These are phyloP conservation scores for Arbacia lixula DNA, from an alignment of 53 echinoderm and acorn worm species.

Conservation along the genomic window DNA sequence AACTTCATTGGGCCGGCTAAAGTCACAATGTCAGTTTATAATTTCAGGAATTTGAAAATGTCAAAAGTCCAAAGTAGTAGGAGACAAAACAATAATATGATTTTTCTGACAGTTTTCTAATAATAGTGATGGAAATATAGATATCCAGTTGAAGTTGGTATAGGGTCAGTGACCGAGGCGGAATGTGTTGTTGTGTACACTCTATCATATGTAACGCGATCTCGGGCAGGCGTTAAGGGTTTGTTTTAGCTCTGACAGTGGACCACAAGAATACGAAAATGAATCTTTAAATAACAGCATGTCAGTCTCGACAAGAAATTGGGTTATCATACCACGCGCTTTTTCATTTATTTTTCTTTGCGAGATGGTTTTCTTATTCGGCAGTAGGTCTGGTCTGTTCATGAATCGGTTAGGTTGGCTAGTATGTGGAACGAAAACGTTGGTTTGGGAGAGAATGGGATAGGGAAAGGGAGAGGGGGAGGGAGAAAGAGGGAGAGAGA, in stretches of 20 bases:
- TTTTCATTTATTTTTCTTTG: neutral
- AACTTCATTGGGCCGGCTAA: too few relatives aligned
- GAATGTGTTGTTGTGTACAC: constrained; percentile 37
- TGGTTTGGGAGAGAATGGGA: too few relatives aligned
- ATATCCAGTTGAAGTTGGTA: too few relatives aligned
- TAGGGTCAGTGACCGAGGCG: constrained; percentile 30
- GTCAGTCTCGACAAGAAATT: constrained; percentile 12
- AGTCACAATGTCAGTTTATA: too few relatives aligned
- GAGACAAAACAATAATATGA: neutral
- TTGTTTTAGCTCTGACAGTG: constrained; percentile 24
- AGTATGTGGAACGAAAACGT: too few relatives aligned
- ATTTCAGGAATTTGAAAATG: constrained; percentile 17
- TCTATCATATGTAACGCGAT: constrained; percentile 35
- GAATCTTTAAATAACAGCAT: constrained; percentile 31
- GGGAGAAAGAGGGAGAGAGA: too few relatives aligned
- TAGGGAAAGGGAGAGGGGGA: too few relatives aligned
- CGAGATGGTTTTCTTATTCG: neutral
- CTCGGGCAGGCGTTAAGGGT: constrained; percentile 18
- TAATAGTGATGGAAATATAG: too few relatives aligned
- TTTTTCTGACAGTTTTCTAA: too few relatives aligned
- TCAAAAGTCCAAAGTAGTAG: neutral
- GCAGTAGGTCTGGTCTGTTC: too few relatives aligned
- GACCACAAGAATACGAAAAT: constrained; percentile 30
- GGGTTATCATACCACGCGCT: constrained; percentile 33
- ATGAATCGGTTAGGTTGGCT: too few relatives aligned